Evolutionary conservation across 2,888 invertebrate species (phyloP), one percentile per base, ranked within the genome.

Genomic region (Slavum lentiscoides): DNA sequence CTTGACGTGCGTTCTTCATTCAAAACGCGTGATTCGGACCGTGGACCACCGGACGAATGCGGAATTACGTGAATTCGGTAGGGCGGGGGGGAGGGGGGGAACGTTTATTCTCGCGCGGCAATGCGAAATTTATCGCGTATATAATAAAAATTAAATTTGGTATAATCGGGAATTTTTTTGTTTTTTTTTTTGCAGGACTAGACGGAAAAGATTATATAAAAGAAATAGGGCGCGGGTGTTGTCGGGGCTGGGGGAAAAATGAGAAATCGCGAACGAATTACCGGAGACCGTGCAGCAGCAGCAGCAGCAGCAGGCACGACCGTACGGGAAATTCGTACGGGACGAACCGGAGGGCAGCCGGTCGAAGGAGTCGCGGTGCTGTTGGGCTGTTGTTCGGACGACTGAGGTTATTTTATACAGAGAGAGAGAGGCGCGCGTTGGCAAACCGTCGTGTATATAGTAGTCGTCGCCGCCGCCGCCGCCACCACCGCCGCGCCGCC

Each of bases 1-100:
- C 77, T 70, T 70, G 70, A 80, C 77, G 77, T 80, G 39, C 55
- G 77, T 80, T 70, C 77, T 80, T 80, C 77, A 80, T 80, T 77
- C 77, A 77, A 77, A 77, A 70, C 67, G 66, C 55, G 67, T 74
- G 15, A 17, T 43, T 53, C 21, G 64, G 73, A n/a, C 43, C 49
- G 69, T 53, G 23, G 19, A 4, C 53, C 55, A 4, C 53, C 55
- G 69, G 37, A 59, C 19, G 30, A 21, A n/a, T n/a, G n/a, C n/a
- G 30, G 30, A 30, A 30, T 30, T 30, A 30, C 4, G 30, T 30
- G 30, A 30, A 30, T 30, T 30, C 30, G n/a, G n/a, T n/a, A n/a
- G n/a, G n/a, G n/a, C n/a, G n/a, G n/a, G n/a, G n/a, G n/a, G n/a
- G n/a, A n/a, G n/a, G n/a, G n/a, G n/a, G n/a, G n/a, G n/a, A n/a